phyloP scores from a whole-genome alignment of 2,888 invertebrate genomes.

The Leistus spinibarbis region DNA sequence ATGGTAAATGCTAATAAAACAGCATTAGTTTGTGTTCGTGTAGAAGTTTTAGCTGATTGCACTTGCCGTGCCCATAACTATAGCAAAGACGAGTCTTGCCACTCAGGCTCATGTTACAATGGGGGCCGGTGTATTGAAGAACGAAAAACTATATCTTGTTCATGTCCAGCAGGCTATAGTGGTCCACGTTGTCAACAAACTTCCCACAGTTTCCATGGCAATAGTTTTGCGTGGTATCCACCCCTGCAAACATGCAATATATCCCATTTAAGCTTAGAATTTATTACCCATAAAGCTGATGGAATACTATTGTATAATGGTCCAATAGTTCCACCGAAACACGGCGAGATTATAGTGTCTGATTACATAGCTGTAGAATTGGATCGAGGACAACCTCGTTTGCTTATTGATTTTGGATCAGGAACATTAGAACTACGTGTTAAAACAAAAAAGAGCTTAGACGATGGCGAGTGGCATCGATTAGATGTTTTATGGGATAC shows the following conservation, averaged over 20 bases:
- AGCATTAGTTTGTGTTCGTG: slow-evolving; percentile 92
- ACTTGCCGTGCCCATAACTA: slow-evolving; percentile 94
- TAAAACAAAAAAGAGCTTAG: slow-evolving; percentile 82
- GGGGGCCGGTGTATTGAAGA: slow-evolving; percentile 95
- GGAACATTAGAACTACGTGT: slow-evolving; percentile 87
- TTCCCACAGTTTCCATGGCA: slow-evolving; percentile 90
- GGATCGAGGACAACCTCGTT: slow-evolving; percentile 86
- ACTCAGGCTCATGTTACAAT: slow-evolving; percentile 90
- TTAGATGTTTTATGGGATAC: slow-evolving; percentile 96
- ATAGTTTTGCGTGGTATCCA: slow-evolving; percentile 98
- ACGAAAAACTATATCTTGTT: slow-evolving; percentile 85
- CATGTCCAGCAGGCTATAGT: slow-evolving; percentile 89
- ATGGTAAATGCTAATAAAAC: slow-evolving; percentile 98
- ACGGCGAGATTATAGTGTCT: slow-evolving; percentile 86
- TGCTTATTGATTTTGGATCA: slow-evolving; percentile 93
- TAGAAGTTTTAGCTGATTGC: slow-evolving; percentile 90
- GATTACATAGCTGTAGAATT: slow-evolving; percentile 96
- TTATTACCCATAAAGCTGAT: slow-evolving; percentile 89
- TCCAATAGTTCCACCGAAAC: slow-evolving; percentile 91
- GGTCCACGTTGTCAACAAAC: slow-evolving; percentile 98
- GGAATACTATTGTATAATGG: slow-evolving; percentile 95
- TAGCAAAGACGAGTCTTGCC: slow-evolving; percentile 86
- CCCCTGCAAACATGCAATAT: slow-evolving; percentile 95
- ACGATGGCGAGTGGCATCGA: slow-evolving; percentile 98
- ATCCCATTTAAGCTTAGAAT: slow-evolving; percentile 94